A percentile compares a stretch with the other conserved stretches of the same genome.
phyloP scores from a whole-genome alignment of 2,113 vertebrate species.

The Anarhynchus alexandrinus region DNA sequence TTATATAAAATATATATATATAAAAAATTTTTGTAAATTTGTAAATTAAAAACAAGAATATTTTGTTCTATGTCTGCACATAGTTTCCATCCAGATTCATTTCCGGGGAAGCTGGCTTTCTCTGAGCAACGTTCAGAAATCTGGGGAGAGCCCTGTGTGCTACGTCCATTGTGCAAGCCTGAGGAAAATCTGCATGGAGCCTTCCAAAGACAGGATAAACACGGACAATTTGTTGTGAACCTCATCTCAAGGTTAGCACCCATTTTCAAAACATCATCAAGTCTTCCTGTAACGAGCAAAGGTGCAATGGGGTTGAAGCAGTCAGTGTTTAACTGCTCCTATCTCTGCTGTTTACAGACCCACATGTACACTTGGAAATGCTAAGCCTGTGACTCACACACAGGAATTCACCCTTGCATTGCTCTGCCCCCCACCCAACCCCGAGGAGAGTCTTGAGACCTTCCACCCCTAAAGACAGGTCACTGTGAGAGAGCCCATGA shows the following conservation, averaged over 20 bases:
- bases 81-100: neutral
- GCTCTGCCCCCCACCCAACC: neutral
- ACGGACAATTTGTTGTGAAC: neutral
- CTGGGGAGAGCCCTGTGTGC: neutral
- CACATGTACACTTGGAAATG: neutral
- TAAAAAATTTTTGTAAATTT: no score
- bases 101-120: neutral
- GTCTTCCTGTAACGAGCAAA: neutral
- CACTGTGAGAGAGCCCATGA: fast-evolving
- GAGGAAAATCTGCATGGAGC: neutral
- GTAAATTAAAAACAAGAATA: neutral
- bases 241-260: neutral
- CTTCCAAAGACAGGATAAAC: neutral
- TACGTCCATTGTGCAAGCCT: neutral
- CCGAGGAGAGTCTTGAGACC: neutral
- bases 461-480: neutral
- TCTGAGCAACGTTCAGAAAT: neutral
- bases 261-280: neutral
- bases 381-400: neutral
- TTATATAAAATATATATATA: no score
- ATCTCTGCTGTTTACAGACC: neutral
- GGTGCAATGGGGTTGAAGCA: neutral
- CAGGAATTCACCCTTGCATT: neutral
- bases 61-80: neutral
- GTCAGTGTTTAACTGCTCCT: neutral